Conservation (phyloP, 2,113 vertebrate species). For the Sebastes fasciatus region DNA sequence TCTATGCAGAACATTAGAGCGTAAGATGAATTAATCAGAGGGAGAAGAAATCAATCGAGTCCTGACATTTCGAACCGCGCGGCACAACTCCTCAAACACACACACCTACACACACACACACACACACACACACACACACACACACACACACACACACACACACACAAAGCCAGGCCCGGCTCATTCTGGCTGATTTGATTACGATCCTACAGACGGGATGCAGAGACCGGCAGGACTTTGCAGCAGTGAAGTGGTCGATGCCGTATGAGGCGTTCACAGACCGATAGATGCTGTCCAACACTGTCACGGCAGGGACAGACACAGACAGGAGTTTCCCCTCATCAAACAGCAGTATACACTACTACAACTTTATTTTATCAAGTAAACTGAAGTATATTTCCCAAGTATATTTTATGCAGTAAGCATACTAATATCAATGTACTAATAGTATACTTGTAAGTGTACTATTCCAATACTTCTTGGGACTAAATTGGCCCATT, state of each 20-base stretch:
- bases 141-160: slow-evolving; percentile 26
- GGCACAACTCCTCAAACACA: slow-evolving; percentile 58
- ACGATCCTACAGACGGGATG: slow-evolving; percentile 31
- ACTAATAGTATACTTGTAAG: too few species aligned
- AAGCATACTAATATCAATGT: too few species aligned
- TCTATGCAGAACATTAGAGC: slow-evolving; percentile 78
- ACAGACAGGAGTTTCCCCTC: too few species aligned
- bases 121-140: slow-evolving; percentile 29
- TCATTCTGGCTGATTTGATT: slow-evolving; percentile 63
- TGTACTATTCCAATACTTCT: too few species aligned
- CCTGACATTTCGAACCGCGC: slow-evolving; percentile 81
- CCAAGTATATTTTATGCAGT: too few species aligned
- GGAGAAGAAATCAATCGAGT: slow-evolving; percentile 82
- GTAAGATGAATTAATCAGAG: slow-evolving; percentile 84
- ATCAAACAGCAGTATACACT: too few species aligned
- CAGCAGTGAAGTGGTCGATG: neutral
- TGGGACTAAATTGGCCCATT: too few species aligned
- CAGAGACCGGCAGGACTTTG: slow-evolving; percentile 22
- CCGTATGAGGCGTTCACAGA: neutral
- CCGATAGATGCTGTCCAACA: too few species aligned
- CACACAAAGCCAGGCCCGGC: neutral
- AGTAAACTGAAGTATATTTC: too few species aligned
- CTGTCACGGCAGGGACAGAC: too few species aligned
- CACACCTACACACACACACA: slow-evolving; percentile 33
- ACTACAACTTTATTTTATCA: too few species aligned